Evolutionary conservation across 2,797 vertebrate species (phyloP).

Genomic region (Spinus olivaceus): DNA sequence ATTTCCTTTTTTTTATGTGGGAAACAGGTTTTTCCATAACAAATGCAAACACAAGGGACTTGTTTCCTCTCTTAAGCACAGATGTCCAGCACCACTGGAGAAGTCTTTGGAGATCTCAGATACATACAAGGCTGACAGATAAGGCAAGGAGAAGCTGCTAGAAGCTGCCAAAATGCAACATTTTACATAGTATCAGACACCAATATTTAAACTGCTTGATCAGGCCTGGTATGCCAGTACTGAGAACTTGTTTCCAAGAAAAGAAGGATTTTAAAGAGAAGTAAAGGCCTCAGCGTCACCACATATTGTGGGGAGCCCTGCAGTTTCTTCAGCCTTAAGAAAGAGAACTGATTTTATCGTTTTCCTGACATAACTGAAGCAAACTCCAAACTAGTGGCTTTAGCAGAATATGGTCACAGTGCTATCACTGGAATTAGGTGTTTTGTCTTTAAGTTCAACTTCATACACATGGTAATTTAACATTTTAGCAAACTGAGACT

Average conservation of each 20-base stretch:
- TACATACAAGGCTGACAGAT: neutral
- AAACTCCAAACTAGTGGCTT: neutral
- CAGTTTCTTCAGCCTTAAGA: neutral
- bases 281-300: neutral
- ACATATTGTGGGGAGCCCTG: neutral
- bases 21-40: neutral
- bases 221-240: neutral
- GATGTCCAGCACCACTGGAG: neutral
- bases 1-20: rapidly evolving
- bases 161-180: neutral
- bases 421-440: neutral
- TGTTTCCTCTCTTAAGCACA: neutral
- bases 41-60: neutral
- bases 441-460: neutral
- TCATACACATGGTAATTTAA: neutral
- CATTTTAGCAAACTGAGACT: neutral
- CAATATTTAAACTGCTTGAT: neutral
- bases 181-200: neutral
- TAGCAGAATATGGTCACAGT: neutral
- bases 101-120: neutral
- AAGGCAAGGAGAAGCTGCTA: neutral
- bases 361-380: neutral
- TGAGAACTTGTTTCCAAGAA: neutral
- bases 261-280: neutral
- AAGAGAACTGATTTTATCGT: neutral